Base-by-base conservation (phyloP, 2,888 invertebrate species). In the Cephus nigrinus region DNA sequence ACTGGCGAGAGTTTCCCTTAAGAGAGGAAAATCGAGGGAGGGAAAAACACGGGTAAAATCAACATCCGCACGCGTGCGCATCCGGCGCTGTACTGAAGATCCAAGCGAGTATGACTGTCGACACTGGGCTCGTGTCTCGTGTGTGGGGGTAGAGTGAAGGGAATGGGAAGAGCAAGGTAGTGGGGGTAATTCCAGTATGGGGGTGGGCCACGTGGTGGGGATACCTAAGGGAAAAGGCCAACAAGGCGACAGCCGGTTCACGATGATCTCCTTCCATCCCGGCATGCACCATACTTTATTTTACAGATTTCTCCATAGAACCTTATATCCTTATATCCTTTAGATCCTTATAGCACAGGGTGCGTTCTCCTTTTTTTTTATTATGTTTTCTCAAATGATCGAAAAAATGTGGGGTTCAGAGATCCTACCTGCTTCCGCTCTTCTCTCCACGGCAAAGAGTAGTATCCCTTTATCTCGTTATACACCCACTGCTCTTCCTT, bases 21-120 rank as follows among this genome's bases (percentile, higher is more conserved):
- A 23, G 55, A 9, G 55, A 55, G 9, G 2, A 55, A 23, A 55
- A 55, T 23, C 15, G 23, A 55, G 55, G 55, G 9, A 15, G 5
- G 2, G 15, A 40, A 1, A 55, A 9, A 23, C 23, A 55, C 55
- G 55, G 9, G 2, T 23, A 23, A 55, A 23, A 55, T 23, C 9
- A 55, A 55, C 23, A 55, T 12, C 78, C 88, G 85, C 84, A 89
- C 91, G 89, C 88, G 87, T 87, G 88, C 88, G 88, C 91, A 87
- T 85, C 87, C 89, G 86, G 86, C 87, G 86, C 86, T 85, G 85
- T 86, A 91, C 91, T 90, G 88, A 90, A 74, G 79, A 83, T 83
- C 79, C 81, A 74, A 82, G 75, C 81, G 35, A 74, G 82, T 86
- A 87, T 84, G 85, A 86, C 82, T 87, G 87, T 83, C 85, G 85